Base-by-base conservation (phyloP, 1,140 invertebrate genomes). In the Parasteatoda tepidariorum region DNA sequence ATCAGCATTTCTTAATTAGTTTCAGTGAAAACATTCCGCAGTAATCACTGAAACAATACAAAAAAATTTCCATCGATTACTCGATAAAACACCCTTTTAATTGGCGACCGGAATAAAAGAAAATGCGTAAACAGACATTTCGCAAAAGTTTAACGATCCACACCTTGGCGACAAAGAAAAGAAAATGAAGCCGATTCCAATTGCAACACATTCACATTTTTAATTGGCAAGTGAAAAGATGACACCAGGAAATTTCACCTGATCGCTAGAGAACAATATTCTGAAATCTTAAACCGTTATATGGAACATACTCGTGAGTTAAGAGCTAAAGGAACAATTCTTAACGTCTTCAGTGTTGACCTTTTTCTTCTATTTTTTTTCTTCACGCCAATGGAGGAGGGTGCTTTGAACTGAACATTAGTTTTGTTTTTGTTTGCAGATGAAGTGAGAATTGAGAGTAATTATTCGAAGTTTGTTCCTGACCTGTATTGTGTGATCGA, bases 311-410 rank as follows among this genome's bases (percentile, higher is more conserved):
- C 38, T 15, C 41, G 6, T 13, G 2, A n/a, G 22, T 28, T 71
- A 74, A 74, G 59, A 55, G 55, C 48, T 74, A 34, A 31, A 24
- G 71, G 57, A 74, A 74, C 71, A 74, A 74, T 74, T 28, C 26
- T 31, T 34, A 22, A 59, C 57, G 61, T 61, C 31, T 33, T 61
- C 38, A 18, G 11, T 24, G 71, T 33, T 48, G 54, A 26, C 31
- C 54, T 74, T 59, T 61, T 61, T 34, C 6, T 26, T 64, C n/a
- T 18, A 59, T 59, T 30, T 70, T 54, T 70, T 3, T 26, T 68
- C 18, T 41, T 28, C 7, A 18, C 22, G 11, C 18, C 34, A 11
- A 15, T 41, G 15, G n/a, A 59, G 18, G 9, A n/a, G n/a, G 57
- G 18, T 59, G 57, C 57, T 59, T 22, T 59, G 24, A 26, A 22